phyloP scores from a whole-genome alignment of 2,888 invertebrate genomes.

The Dynastes grantii region DNA sequence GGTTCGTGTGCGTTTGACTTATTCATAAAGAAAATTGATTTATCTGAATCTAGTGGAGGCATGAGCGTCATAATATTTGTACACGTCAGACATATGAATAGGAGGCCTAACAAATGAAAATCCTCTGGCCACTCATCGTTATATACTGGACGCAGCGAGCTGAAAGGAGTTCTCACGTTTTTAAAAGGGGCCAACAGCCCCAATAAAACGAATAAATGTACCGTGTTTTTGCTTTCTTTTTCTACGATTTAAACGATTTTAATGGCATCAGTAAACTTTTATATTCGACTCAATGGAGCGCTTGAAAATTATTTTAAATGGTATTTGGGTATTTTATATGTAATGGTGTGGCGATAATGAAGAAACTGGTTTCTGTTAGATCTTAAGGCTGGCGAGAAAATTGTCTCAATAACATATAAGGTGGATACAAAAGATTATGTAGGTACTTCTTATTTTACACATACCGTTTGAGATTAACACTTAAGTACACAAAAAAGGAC shows the following conservation, averaged over 20 bases:
- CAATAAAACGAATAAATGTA: conserved; percentile 18
- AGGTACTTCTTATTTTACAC: too few relatives aligned
- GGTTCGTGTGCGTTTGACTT: conserved; percentile 39
- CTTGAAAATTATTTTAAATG: conserved; percentile 22
- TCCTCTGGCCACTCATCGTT: conserved; percentile 30
- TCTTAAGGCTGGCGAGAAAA: not conserved
- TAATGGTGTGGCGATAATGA: conserved; percentile 3
- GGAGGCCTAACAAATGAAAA: conserved; percentile 28
- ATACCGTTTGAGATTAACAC: too few relatives aligned
- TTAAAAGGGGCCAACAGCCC: conserved; percentile 36
- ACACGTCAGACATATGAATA: conserved; percentile 36
- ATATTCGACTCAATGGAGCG: not conserved
- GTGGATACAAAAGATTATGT: too few relatives aligned
- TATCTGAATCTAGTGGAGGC: conserved; percentile 40
- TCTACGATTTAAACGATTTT: conserved; percentile 26
- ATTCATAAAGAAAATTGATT: conserved; percentile 44
- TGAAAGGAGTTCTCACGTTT: conserved; percentile 39
- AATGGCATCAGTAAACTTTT: conserved; percentile 23
- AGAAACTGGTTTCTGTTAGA: conserved; percentile 11
- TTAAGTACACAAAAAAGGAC: too few relatives aligned
- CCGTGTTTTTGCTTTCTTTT: conserved; percentile 16
- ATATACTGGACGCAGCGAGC: not conserved
- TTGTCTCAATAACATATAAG: too few relatives aligned
- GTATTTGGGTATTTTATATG: not conserved
- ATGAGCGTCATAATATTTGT: conserved; percentile 41